phyloP scores from a whole-genome alignment of 2,113 vertebrate species.

The Bombycilla garrulus region DNA sequence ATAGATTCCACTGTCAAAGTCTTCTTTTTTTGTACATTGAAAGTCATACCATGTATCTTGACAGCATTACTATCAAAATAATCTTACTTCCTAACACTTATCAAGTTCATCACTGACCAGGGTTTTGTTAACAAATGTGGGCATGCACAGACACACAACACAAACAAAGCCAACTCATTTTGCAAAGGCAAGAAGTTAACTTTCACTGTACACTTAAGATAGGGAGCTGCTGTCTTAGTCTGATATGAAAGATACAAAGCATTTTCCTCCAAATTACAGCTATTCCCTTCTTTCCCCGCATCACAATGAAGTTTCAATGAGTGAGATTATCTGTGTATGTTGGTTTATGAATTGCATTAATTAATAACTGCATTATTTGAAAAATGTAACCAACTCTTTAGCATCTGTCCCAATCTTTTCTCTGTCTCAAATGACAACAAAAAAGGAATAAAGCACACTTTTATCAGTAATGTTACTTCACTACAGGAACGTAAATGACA shows the following conservation, averaged over 20 bases:
- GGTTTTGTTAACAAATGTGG: not conserved
- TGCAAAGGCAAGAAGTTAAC: not conserved
- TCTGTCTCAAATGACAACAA: not conserved
- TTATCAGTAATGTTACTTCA: not conserved
- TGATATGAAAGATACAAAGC: not conserved
- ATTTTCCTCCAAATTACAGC: not conserved
- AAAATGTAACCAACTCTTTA: not conserved
- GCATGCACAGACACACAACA: not conserved
- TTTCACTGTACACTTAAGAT: not conserved
- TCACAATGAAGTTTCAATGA: not conserved
- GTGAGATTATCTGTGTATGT: not conserved
- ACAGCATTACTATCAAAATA: not conserved
- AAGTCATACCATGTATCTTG: not conserved
- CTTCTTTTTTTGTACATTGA: not conserved
- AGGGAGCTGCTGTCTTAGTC: not conserved
- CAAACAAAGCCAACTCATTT: not conserved
- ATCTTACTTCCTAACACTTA: not conserved
- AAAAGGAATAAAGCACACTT: not conserved
- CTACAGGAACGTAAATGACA: not conserved
- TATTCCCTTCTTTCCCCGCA: not conserved
- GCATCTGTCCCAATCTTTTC: not conserved
- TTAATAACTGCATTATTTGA: not conserved
- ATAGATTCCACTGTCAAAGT: not conserved
- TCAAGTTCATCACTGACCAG: not conserved
- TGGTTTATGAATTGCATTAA: not conserved